A percentile compares a stretch with the other conserved stretches of the same genome.
These are phyloP conservation scores for Brassicogethes aeneus DNA, from an alignment of 2,888 invertebrate genomes.

Conservation along the genomic window DNA sequence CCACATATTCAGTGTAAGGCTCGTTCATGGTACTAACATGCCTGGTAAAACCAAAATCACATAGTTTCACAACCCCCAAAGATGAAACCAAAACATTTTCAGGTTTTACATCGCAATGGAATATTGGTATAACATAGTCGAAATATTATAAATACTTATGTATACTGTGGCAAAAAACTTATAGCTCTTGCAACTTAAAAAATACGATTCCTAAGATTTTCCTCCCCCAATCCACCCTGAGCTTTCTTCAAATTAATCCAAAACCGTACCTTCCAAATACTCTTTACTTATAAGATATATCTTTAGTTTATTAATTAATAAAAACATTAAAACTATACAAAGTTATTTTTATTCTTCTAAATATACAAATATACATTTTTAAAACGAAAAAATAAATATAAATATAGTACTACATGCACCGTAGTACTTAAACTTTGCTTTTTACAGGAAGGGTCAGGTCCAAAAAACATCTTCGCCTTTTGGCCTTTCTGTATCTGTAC, in stretches of 20 bases:
- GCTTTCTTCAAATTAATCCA: constrained; percentile 73
- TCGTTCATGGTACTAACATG: constrained; percentile 62
- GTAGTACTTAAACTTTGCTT: too few species aligned
- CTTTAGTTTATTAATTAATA: too few species aligned
- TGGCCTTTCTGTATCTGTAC: too few species aligned
- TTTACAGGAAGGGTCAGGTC: too few species aligned
- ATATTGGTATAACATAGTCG: constrained; percentile 50
- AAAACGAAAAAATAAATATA: too few species aligned
- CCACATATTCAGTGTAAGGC: constrained; percentile 82
- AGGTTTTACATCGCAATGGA: constrained; percentile 84
- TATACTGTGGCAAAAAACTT: constrained; percentile 74
- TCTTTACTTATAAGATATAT: too few species aligned
- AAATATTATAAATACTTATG: too few species aligned
- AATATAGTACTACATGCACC: too few species aligned
- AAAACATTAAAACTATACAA: too few species aligned
- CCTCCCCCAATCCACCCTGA: constrained; percentile 62
- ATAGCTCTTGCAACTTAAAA: constrained; percentile 76
- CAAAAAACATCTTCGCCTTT: too few species aligned
- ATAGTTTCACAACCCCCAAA: constrained; percentile 76
- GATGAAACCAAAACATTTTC: constrained; percentile 80
- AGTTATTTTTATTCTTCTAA: too few species aligned
- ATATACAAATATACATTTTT: too few species aligned
- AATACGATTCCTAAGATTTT: constrained; percentile 63
- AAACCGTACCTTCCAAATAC: constrained; percentile 75
- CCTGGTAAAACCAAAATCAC: constrained; percentile 84